phyloP scores from a whole-genome alignment of 92 coral and sea anemone genomes.

The Palythoa grandis region DNA sequence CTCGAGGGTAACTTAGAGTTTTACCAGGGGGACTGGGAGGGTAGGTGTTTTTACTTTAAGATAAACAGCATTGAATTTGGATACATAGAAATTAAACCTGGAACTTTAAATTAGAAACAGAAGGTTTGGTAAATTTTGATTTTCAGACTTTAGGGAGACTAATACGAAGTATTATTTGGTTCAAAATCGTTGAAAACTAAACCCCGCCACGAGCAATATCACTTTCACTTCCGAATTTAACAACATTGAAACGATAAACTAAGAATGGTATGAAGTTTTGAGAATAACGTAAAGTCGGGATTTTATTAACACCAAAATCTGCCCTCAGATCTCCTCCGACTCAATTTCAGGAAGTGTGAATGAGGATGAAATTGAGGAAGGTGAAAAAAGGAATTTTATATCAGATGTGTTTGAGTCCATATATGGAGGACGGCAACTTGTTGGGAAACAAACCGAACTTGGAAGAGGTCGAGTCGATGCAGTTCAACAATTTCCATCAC shows the following conservation, averaged over 20 bases:
- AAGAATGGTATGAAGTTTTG: no score
- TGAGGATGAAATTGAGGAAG: constrained; percentile 10
- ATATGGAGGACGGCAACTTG: constrained; percentile 24
- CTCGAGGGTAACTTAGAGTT: constrained; percentile 10
- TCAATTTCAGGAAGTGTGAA: background rate
- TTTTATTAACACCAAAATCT: no score
- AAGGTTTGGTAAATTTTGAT: no score
- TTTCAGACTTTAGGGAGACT: no score
- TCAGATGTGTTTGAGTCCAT: constrained; percentile 35
- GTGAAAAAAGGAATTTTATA: constrained; percentile 38
- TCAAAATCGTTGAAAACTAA: no score
- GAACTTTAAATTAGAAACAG: background rate
- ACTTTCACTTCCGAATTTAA: no score
- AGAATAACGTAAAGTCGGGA: no score
- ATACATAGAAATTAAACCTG: no score
- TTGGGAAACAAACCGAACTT: background rate
- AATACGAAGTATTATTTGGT: no score
- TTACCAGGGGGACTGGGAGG: background rate
- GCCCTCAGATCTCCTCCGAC: no score
- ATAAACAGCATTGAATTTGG: background rate
- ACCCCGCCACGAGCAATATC: no score
- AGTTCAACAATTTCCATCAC: constrained; percentile 60
- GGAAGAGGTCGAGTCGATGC: constrained; percentile 56
- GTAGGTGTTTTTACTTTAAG: background rate
- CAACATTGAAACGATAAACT: no score